Conservation (phyloP, 2,113 vertebrate species). For the Sprattus sprattus region DNA sequence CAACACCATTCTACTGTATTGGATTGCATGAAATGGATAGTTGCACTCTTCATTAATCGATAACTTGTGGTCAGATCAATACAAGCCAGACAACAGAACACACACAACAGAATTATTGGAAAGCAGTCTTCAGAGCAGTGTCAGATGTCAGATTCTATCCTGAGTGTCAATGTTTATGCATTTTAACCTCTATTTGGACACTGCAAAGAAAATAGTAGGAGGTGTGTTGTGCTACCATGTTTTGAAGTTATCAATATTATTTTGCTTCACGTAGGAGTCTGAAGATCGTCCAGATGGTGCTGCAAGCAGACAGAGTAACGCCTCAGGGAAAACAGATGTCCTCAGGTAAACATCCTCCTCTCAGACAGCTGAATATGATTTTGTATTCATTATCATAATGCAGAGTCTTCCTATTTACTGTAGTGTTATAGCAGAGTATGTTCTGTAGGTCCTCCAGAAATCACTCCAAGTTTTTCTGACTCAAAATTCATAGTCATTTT, state of each 20-base stretch:
- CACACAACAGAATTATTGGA: background rate
- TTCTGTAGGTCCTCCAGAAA: background rate
- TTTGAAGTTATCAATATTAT: background rate
- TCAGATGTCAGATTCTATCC: background rate
- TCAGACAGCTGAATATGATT: background rate
- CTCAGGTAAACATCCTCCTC: slow-evolving; percentile 52
- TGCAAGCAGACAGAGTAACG: slow-evolving; percentile 22
- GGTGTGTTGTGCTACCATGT: background rate
- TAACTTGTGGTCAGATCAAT: background rate
- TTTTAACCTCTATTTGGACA: background rate
- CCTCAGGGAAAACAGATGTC: slow-evolving; percentile 42
- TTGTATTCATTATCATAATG: no score
- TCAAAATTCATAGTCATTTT: background rate
- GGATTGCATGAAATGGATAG: no score
- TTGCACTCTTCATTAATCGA: background rate
- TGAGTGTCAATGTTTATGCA: background rate
- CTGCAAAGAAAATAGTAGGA: background rate
- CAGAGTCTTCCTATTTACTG: background rate
- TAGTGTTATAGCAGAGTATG: background rate
- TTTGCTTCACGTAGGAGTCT: slow-evolving; percentile 47
- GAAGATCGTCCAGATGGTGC: slow-evolving; percentile 30
- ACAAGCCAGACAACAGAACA: background rate
- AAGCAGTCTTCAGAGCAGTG: background rate
- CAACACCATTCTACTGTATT: no score
- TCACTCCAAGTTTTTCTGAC: background rate